Evolutionary conservation across 2,888 invertebrate species (phyloP).

Genomic region (Ochlodes sylvanus): DNA sequence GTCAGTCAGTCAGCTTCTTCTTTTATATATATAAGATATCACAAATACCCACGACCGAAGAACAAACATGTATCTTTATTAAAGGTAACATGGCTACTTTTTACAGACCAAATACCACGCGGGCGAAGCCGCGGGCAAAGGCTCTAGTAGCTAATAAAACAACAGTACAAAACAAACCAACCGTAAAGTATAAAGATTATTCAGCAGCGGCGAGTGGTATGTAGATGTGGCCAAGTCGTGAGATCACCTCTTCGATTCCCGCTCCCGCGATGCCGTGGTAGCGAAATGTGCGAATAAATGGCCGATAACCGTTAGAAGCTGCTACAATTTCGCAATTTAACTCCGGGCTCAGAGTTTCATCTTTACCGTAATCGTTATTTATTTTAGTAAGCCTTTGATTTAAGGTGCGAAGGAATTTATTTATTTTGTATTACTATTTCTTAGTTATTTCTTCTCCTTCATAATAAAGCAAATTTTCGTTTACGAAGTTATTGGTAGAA

Average conservation of each 20-base stretch:
- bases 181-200: conserved; percentile 31
- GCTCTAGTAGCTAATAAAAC: too few relatives aligned
- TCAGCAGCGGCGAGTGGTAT: conserved; percentile 17
- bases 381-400: conserved; percentile 9
- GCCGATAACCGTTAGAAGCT: conserved; percentile 11
- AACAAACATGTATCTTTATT: too few relatives aligned
- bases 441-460: too few relatives aligned
- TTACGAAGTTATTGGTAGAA: too few relatives aligned
- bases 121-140: too few relatives aligned
- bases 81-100: too few relatives aligned
- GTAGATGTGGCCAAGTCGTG: conserved; percentile 28
- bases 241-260: conserved; percentile 28
- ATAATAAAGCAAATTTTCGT: too few relatives aligned
- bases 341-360: conserved; percentile 3
- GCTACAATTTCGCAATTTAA: conserved; percentile 28
- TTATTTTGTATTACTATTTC: neutral
- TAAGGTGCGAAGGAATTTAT: neutral
- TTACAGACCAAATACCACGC: too few relatives aligned
- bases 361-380: conserved; percentile 18
- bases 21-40: too few relatives aligned
- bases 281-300: conserved; percentile 21
- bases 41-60: too few relatives aligned
- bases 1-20: too few relatives aligned
- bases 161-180: neutral
- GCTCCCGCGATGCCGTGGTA: conserved; percentile 22